A percentile compares a stretch with the other conserved stretches of the same genome.
Conservation (phyloP, 1,140 invertebrate genomes). For the Drosophila punjabiensis region DNA sequence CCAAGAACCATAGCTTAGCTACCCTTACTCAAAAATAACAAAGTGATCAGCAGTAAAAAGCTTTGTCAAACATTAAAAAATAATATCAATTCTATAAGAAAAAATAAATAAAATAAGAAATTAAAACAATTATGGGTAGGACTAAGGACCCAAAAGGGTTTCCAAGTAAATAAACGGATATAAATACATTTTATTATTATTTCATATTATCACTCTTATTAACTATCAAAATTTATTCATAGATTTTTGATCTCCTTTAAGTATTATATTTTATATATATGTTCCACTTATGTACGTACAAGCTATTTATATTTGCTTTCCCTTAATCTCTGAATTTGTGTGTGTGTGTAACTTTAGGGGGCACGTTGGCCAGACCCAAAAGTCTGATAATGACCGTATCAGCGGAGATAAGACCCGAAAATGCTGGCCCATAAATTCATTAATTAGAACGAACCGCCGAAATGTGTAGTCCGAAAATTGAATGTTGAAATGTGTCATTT, state of each 20-base stretch:
- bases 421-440: slow-evolving; percentile 7
- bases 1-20: neutral
- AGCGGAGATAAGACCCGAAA: slow-evolving; percentile 26
- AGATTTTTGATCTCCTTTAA: neutral
- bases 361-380: slow-evolving; percentile 41
- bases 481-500: slow-evolving; percentile 22
- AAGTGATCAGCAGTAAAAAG: neutral
- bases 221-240: neutral
- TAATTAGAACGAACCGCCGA: slow-evolving; percentile 22
- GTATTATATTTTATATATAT: no score
- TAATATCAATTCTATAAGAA: no score
- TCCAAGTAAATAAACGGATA: neutral
- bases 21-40: neutral
- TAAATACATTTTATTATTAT: neutral
- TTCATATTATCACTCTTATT: neutral
- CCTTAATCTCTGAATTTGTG: slow-evolving; percentile 16
- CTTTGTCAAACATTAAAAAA: neutral
- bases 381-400: slow-evolving; percentile 31
- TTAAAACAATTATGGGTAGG: neutral
- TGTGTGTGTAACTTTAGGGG: slow-evolving; percentile 32
- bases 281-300: neutral
- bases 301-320: slow-evolving; percentile 17
- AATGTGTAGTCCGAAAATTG: slow-evolving; percentile 14
- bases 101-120: no score
- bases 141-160: neutral